These are phyloP conservation scores for Drosophila percnosoma DNA, from an alignment of 2,888 invertebrate genomes.

Conservation along the genomic window DNA sequence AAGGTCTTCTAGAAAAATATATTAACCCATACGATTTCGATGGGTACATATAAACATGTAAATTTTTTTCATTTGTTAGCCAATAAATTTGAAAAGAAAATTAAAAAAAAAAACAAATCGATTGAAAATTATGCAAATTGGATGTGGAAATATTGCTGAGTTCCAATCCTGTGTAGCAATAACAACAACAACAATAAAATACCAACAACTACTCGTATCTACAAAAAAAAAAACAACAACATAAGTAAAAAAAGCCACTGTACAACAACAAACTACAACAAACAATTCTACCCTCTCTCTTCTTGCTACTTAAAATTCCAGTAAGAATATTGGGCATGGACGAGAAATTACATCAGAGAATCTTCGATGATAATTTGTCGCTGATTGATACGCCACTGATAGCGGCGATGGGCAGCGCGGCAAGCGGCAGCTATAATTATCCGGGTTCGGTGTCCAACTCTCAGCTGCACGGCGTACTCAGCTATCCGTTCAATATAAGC, in stretches of 20 bases:
- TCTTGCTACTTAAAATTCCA: constrained; percentile 83
- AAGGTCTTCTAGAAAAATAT: constrained; percentile 17
- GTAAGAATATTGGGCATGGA: constrained; percentile 86
- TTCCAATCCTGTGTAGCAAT: constrained; percentile 54
- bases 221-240: constrained; percentile 29
- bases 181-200: constrained; percentile 35
- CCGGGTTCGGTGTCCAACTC: constrained; percentile 78
- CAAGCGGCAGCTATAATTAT: constrained; percentile 81
- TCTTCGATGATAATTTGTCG: constrained; percentile 85
- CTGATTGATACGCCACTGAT: constrained; percentile 85
- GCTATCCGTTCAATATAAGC: constrained; percentile 85
- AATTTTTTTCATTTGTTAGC: constrained; percentile 37
- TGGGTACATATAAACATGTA: constrained; percentile 32
- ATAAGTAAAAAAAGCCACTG: constrained; percentile 40
- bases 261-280: constrained; percentile 53
- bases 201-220: constrained; percentile 53
- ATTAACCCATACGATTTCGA: constrained; percentile 14
- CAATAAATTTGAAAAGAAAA: not conserved
- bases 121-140: constrained; percentile 55
- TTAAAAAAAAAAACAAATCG: constrained; percentile 23
- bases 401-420: constrained; percentile 75
- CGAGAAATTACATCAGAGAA: constrained; percentile 85
- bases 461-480: constrained; percentile 77
- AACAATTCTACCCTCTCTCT: constrained; percentile 79
- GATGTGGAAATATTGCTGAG: constrained; percentile 55